Percentiles rank a stretch among this genome's conserved stretches.
Evolutionary conservation across 2,888 invertebrate species (phyloP).

Genomic region (Autographa pulchrina): DNA sequence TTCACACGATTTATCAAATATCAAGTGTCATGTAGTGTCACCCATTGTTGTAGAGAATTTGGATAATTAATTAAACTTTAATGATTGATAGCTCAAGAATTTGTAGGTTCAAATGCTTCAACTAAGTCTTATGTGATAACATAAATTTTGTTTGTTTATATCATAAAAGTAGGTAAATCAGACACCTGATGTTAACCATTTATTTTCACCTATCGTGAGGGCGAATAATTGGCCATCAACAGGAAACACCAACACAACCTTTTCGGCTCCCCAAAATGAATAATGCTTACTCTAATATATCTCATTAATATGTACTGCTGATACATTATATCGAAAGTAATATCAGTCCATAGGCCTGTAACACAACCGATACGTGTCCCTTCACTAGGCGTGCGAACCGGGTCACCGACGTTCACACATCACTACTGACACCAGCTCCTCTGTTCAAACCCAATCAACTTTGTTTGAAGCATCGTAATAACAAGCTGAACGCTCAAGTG

Average conservation of each 20-base stretch:
- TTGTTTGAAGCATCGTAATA: conserved; percentile 11
- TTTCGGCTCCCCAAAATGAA: background rate
- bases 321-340: no score
- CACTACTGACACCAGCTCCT: conserved; percentile 14
- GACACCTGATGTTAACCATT: background rate
- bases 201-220: background rate
- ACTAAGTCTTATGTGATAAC: background rate
- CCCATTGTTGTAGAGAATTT: background rate
- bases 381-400: background rate
- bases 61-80: background rate
- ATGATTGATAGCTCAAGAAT: conserved; percentile 1
- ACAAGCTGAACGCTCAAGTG: background rate
- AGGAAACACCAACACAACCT: background rate
- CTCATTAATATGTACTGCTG: background rate
- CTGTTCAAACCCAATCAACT: conserved; percentile 42
- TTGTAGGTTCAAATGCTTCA: background rate
- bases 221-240: background rate
- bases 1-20: conserved; percentile 1
- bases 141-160: no score
- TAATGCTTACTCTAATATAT: background rate
- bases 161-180: no score
- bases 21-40: background rate
- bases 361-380: conserved; percentile 1
- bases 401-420: conserved; percentile 2
- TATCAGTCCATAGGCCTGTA: conserved; percentile 26